phyloP scores from a whole-genome alignment of 2,888 invertebrate genomes.

The Synanthedon tipuliformis region DNA sequence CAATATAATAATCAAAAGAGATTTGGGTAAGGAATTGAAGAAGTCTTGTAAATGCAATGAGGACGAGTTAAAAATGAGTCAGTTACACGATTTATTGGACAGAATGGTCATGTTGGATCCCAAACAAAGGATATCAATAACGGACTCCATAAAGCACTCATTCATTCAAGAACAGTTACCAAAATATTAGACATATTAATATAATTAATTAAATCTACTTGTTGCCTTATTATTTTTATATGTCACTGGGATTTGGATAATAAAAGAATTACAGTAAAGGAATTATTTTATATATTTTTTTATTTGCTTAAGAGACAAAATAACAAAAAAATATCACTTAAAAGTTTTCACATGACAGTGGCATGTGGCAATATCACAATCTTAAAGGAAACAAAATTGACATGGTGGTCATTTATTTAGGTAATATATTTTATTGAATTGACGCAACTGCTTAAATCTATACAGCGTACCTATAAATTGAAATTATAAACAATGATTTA shows the following conservation, averaged over 20 bases:
- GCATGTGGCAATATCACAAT: constrained; percentile 48
- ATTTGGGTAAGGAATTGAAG: constrained; percentile 88
- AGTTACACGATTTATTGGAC: constrained; percentile 92
- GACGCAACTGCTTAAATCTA: constrained; percentile 22
- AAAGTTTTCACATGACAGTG: constrained; percentile 29
- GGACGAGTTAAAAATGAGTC: constrained; percentile 88
- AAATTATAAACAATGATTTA: no score
- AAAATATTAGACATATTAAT: constrained; percentile 16
- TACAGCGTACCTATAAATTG: no score
- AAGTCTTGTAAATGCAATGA: constrained; percentile 84
- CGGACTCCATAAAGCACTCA: constrained; percentile 90
- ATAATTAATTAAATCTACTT: constrained; percentile 5
- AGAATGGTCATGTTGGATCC: constrained; percentile 91
- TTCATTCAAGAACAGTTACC: constrained; percentile 75
- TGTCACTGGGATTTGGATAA: constrained; percentile 7
- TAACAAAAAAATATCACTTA: constrained; percentile 63
- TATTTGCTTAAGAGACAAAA: constrained; percentile 46
- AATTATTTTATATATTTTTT: constrained; percentile 29
- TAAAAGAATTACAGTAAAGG: constrained; percentile 41
- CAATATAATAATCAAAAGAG: constrained; percentile 83
- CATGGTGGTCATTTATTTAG: constrained; percentile 7
- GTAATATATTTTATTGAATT: constrained; percentile 25
- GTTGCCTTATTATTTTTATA: neutral
- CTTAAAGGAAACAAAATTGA: constrained; percentile 38
- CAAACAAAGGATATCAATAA: constrained; percentile 86